Base-by-base conservation (phyloP, 2,888 invertebrate genomes). In the Eurytoma adleriae region DNA sequence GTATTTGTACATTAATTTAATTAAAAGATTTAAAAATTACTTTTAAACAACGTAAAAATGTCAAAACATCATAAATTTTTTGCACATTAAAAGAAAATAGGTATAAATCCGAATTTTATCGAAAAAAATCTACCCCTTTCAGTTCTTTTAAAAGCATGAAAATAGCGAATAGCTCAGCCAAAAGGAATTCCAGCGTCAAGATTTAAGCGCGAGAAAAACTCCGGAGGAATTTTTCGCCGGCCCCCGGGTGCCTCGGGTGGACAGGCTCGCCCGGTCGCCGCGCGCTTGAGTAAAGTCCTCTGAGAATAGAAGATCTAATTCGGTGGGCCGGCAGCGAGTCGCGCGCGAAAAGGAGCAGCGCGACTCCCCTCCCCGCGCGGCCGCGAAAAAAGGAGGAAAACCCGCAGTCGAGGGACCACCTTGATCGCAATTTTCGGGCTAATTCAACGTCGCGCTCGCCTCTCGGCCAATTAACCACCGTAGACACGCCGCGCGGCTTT, bases 401-500 rank as follows among this genome's bases (percentile, higher is more conserved):
- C 78, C 83, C 68, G 61, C 71, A 81, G 80, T 78, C 83, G 82
- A 84, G 85, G 85, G 90, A 90, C 90, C 90, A 90, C 90, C 90
- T 84, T 87, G 90, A 89, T 89, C 89, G 90, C 89, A 90, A 90
- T 90, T 90, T 90, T 89, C 89, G 90, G 90, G 90, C 87, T 90
- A 90, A 90, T 90, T 90, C 89, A 86, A 90, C 89, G 87, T n/a
- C 16, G 20, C 59, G 62, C 54, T 2, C 1, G 72, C 50, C 16
- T 50, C 7, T 40, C 40, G 48, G 59, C 16, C 59, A 48, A 71
- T 57, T 59, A 48, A 20, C 12, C 16, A 16, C 24, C 10, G 40
- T 10, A 7, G 5, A 30, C 30, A 10, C 40, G 40, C 10, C 40
- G 0, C 40, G 40, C 27, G 10, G n/a, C 10, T 68, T 54, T 68